Conservation (phyloP, 1,140 invertebrate genomes). For the Amphibalanus amphitrite region DNA sequence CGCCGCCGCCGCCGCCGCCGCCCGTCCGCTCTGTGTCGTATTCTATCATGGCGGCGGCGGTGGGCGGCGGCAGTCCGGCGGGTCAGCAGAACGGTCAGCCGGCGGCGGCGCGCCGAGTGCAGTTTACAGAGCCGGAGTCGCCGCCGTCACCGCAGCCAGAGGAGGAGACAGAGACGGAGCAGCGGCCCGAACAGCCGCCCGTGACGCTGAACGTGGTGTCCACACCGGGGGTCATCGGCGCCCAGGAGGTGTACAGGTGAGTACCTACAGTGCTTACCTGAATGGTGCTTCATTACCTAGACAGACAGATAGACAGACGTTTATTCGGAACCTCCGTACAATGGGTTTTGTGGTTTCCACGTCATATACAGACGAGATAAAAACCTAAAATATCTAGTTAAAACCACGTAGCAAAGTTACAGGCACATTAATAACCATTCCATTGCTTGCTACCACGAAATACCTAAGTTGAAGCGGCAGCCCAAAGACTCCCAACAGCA, state of each 20-base stretch:
- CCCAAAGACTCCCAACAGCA: too few relatives aligned
- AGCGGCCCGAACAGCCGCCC: slow-evolving; percentile 16
- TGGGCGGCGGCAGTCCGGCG: too few relatives aligned
- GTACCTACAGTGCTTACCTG: slow-evolving; percentile 11
- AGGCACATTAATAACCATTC: too few relatives aligned
- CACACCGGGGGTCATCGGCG: slow-evolving; percentile 82
- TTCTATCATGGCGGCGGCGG: slow-evolving; percentile 10
- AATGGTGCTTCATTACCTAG: too few relatives aligned
- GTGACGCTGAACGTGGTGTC: slow-evolving; percentile 21
- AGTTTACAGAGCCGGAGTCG: background rate
- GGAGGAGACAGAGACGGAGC: slow-evolving; percentile 11
- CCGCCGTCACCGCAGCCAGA: slow-evolving; percentile 12
- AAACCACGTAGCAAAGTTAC: too few relatives aligned
- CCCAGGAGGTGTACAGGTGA: slow-evolving; percentile 79
- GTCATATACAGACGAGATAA: too few relatives aligned
- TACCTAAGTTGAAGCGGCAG: too few relatives aligned
- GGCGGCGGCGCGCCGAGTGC: background rate
- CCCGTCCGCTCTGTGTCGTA: slow-evolving; percentile 17
- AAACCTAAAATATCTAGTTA: too few relatives aligned
- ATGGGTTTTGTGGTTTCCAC: too few relatives aligned
- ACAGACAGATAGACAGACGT: too few relatives aligned
- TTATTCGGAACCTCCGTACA: too few relatives aligned
- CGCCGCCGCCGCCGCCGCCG: slow-evolving; percentile 14
- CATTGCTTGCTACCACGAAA: too few relatives aligned
- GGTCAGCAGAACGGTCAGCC: background rate